Evolutionary conservation across 1,140 invertebrate genomes (phyloP), one percentile per base, ranked within the genome.

Genomic region (Heliconius nattereri): DNA sequence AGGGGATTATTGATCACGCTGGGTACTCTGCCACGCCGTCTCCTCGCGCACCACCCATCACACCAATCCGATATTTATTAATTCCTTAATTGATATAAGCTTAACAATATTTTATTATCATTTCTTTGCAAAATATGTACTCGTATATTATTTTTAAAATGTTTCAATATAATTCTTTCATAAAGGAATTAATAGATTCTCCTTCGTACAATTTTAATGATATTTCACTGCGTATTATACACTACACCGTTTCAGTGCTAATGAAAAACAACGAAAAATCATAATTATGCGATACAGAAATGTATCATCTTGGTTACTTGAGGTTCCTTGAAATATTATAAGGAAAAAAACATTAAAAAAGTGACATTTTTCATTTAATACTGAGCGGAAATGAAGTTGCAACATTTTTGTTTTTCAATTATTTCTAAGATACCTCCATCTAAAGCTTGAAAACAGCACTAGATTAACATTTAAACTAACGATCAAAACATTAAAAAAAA

Each of bases 1-100:
- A 66, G 60, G 2, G 57, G 60, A 66, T 66, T 66, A 66, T 66
- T 66, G 60, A 66, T 66, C 26, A 66, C 26, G 60, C 23, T 26
- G 60, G 60, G 29, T 11, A 26, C 60, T 57, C 20, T 11, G n/a
- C n/a, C 20, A 57, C 54, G n/a, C 19, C 8, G 20, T 8, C 20
- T 57, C 16, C 19, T 6, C 49, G 19, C 49, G 49, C 19, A 19
- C 49, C 19, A 8, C 49, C 49, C n/a, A 60, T 23, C 20, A 29
- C 11, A 66, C 8, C 60, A 29, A 66, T 19, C 26, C 60, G 23
- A 29, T 66, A 66, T 66, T 29, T 29, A 66, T 66, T 66, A 66
- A 66, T 66, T 26, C 23, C n/a, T 20, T 66, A 29, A 66, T 66
- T 29, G 23, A 29, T 29, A 29, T 66, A 66, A 29, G 60, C 26